These are phyloP conservation scores for Melinopterus prodromus DNA, from an alignment of 2,888 invertebrate species.

Conservation along the genomic window DNA sequence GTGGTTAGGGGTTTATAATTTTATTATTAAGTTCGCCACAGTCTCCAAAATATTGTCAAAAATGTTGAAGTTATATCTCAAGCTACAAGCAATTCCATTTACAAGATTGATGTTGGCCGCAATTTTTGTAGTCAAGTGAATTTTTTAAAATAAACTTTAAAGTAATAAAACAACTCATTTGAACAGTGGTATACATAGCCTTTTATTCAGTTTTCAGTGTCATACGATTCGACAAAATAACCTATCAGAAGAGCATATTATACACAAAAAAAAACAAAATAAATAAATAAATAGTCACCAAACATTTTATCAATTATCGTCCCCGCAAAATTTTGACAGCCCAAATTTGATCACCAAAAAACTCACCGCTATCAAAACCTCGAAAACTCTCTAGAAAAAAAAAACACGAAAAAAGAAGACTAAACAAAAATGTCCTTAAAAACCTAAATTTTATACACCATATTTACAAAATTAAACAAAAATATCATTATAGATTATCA, in stretches of 20 bases:
- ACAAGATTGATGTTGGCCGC: no score
- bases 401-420: no score
- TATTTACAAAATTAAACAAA: neutral
- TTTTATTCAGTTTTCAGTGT: slow-evolving; percentile 4
- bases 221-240: neutral
- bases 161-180: neutral
- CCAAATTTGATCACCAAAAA: no score
- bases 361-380: no score
- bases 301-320: no score
- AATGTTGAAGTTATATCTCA: no score
- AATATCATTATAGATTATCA: neutral
- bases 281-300: no score
- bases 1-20: no score
- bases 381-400: neutral
- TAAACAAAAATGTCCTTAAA: neutral
- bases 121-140: neutral
- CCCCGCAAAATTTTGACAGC: no score
- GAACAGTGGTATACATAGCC: slow-evolving; percentile 4
- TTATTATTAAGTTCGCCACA: no score
- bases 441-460: neutral
- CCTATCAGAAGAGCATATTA: neutral
- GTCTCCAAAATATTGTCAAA: no score
- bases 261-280: neutral
- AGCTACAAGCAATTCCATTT: no score
- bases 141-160: neutral